Conservation (phyloP, 2,888 invertebrate genomes). For the Acanthosepion esculentum region DNA sequence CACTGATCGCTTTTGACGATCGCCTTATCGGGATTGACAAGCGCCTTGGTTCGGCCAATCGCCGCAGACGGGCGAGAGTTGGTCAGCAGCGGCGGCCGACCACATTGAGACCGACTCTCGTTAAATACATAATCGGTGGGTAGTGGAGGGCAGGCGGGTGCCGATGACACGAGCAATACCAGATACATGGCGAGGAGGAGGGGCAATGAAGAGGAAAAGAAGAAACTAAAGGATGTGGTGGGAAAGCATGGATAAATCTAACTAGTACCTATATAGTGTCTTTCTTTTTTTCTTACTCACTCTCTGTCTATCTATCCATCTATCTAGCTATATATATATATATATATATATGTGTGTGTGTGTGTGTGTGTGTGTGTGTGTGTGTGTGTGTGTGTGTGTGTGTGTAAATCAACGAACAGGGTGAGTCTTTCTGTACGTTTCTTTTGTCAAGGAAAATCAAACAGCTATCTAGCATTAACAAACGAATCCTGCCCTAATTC, state of each 20-base stretch:
- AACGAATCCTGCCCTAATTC: too few species aligned
- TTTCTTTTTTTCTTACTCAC: too few species aligned
- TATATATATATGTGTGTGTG: background rate
- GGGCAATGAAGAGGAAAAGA: background rate
- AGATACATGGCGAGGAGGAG: background rate
- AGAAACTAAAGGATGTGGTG: background rate
- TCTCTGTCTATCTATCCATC: too few species aligned
- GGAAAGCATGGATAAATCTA: too few species aligned
- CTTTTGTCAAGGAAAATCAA: too few species aligned
- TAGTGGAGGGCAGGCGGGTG: background rate
- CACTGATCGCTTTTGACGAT: conserved; percentile 14
- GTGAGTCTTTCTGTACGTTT: too few species aligned
- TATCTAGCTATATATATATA: background rate
- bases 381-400: background rate
- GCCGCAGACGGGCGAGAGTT: background rate
- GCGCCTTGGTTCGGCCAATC: background rate
- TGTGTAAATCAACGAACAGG: too few species aligned
- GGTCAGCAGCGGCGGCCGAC: background rate
- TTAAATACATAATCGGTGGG: conserved; percentile 33
- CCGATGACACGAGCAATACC: background rate
- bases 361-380: background rate
- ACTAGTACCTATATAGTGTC: too few species aligned
- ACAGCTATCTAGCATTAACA: too few species aligned
- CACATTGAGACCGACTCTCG: background rate
- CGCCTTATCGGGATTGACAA: background rate